These are phyloP conservation scores for Bellardia pandia DNA, from an alignment of 2,888 invertebrate species.

Conservation along the genomic window DNA sequence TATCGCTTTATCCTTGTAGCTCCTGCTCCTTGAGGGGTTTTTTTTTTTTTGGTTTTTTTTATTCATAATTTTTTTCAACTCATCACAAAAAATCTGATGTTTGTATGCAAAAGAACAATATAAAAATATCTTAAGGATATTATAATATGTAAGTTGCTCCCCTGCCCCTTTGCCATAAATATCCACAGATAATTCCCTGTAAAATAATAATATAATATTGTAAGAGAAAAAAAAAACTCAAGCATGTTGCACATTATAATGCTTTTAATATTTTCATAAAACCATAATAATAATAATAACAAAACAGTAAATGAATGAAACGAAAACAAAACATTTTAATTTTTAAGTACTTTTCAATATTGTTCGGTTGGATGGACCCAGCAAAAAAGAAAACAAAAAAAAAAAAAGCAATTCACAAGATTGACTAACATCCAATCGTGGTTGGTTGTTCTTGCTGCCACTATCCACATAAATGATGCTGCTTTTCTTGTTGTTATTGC, in stretches of 20 bases:
- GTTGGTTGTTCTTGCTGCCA: slow-evolving; percentile 45
- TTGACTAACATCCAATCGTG: slow-evolving; percentile 42
- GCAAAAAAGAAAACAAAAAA: slow-evolving; percentile 3
- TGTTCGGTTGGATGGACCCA: slow-evolving; percentile 56
- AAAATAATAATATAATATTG: slow-evolving; percentile 74
- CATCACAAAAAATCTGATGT: slow-evolving; percentile 75
- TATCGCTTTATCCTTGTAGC: slow-evolving; percentile 41
- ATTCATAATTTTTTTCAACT: slow-evolving; percentile 29
- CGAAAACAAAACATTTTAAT: slow-evolving; percentile 64
- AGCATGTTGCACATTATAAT: slow-evolving; percentile 72
- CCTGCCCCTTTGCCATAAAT: slow-evolving; percentile 55
- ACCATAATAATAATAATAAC: slow-evolving; percentile 66
- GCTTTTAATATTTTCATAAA: slow-evolving; percentile 72
- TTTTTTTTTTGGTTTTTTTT: slow-evolving; percentile 33
- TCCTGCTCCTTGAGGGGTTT: slow-evolving; percentile 51
- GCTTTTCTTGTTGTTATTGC: slow-evolving; percentile 8
- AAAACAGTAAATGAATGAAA: slow-evolving; percentile 30
- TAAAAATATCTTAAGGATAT: slow-evolving; percentile 83
- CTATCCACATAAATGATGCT: background rate
- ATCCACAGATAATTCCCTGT: slow-evolving; percentile 80
- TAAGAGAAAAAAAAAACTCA: slow-evolving; percentile 34
- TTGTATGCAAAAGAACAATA: slow-evolving; percentile 75
- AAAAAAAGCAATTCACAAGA: slow-evolving; percentile 12
- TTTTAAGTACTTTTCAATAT: slow-evolving; percentile 73
- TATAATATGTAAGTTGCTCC: slow-evolving; percentile 77